Evolutionary conservation across 2,888 invertebrate genomes (phyloP), one percentile per base, ranked within the genome.

Genomic region (Acronicta alni): DNA sequence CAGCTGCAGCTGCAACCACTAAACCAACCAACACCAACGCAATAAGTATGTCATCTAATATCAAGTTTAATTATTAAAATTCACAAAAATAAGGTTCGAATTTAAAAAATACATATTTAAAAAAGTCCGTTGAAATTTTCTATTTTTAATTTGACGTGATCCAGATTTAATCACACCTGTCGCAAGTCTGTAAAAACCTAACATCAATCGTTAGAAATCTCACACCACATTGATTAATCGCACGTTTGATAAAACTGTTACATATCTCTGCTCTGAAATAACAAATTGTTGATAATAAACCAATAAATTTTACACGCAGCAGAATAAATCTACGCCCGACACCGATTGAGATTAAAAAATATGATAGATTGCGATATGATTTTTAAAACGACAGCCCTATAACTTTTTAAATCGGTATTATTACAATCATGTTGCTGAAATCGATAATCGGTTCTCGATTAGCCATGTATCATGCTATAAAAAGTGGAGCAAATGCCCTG

Each of bases 271-370:
- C 41, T 32, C 39, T 48, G 38, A 46, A 62, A 57, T 71, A 67
- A 72, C 49, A 67, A 65, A 77, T 67, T 53, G 51, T 54, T 48
- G n/a, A 56, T 65, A 60, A 57, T 65, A 60, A 62, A 65, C 18
- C 42, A 30, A 77, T 75, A 76, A 69, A 72, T 76, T 61, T 47
- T 41, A 53, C 30, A 17, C 15, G 49, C 44, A 46, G 46, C 52
- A 48, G 26, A 60, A 74, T 77, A 77, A 72, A 72, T 76, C 58
- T 43, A 43, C 16, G 41, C 20, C 0, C 54, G 72, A 60, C 75
- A 62, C 48, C 56, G 7, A 59, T 63, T 47, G 61, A 72, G 67
- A 77, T 76, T 75, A 75, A 76, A 75, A 72, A 64, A 39, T 46
- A 44, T 72, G 72, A 76, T 75, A 18, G 61, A 76, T 77, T 38